Percentiles rank a stretch among this genome's conserved stretches.
These are phyloP conservation scores for Epirrhoe alternata DNA, from an alignment of 2,888 invertebrate genomes.

Conservation along the genomic window DNA sequence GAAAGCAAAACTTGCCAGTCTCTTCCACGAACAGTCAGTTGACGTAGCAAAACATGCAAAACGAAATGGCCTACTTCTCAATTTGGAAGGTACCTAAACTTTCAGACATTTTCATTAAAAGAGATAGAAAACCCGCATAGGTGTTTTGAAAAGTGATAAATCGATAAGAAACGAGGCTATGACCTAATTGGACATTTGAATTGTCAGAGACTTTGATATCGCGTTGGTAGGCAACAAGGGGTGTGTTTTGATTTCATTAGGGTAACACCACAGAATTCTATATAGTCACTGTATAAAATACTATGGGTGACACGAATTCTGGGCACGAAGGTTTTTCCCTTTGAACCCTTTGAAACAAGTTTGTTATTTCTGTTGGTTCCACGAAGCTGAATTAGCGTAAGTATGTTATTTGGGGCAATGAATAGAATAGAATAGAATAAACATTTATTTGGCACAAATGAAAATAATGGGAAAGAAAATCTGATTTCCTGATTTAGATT, in stretches of 20 bases:
- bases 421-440: too few species aligned
- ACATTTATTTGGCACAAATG: too few species aligned
- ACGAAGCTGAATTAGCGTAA: not conserved
- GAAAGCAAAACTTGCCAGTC: too few species aligned
- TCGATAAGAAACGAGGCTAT: conserved; percentile 33
- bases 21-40: too few species aligned
- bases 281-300: too few species aligned
- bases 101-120: not conserved
- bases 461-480: too few species aligned
- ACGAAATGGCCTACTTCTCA: not conserved
- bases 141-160: conserved; percentile 6
- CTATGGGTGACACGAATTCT: not conserved
- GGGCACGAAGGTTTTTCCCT: conserved; percentile 5
- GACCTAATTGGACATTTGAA: conserved; percentile 22
- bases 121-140: not conserved
- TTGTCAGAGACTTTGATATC: conserved; percentile 12
- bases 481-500: too few species aligned
- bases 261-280: not conserved
- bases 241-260: conserved; percentile 11
- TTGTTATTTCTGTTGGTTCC: not conserved
- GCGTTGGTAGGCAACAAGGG: conserved; percentile 16
- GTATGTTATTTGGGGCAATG: not conserved
- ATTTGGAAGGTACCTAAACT: not conserved
- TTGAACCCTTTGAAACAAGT: not conserved
- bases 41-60: too few species aligned